Percentiles rank a stretch among this genome's conserved stretches.
These are phyloP conservation scores for Megalopta genalis DNA, from an alignment of 1,140 invertebrate species.

Conservation along the genomic window DNA sequence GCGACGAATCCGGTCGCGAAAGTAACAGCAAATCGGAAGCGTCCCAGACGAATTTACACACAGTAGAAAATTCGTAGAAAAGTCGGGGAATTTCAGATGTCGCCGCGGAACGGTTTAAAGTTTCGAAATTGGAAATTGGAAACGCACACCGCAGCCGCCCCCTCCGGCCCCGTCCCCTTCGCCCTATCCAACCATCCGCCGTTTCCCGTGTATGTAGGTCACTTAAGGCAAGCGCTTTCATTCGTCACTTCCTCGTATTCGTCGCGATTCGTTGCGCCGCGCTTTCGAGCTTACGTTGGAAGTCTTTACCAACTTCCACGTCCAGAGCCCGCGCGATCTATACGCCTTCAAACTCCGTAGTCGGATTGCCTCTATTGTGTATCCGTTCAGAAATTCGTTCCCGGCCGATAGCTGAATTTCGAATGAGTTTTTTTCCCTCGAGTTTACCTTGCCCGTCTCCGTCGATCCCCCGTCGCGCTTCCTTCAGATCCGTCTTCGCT, in stretches of 20 bases:
- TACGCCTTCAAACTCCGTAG: background rate
- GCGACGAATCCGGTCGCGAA: background rate
- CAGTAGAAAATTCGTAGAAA: slow-evolving; percentile 40
- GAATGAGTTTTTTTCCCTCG: background rate
- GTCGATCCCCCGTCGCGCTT: too few species aligned
- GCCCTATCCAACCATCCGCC: too few species aligned
- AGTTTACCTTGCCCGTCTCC: background rate
- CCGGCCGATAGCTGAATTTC: background rate
- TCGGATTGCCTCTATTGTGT: background rate
- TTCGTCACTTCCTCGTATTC: slow-evolving; percentile 37
- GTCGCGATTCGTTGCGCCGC: slow-evolving; percentile 21
- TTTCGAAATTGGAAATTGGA: slow-evolving; percentile 51
- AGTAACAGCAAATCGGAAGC: slow-evolving; percentile 32
- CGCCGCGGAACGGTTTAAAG: slow-evolving; percentile 40
- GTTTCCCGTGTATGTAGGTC: slow-evolving; percentile 32
- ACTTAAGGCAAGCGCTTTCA: slow-evolving; percentile 21
- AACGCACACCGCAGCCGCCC: slow-evolving; percentile 20
- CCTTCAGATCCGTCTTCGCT: too few species aligned
- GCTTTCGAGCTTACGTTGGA: slow-evolving; percentile 4
- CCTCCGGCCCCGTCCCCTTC: too few species aligned
- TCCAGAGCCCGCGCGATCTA: background rate
- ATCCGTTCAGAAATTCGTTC: background rate
- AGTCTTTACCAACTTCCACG: background rate
- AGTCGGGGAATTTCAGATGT: slow-evolving; percentile 36
- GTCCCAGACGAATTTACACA: slow-evolving; percentile 28